Conservation (phyloP, 2,888 invertebrate species). For the Hirtodrosophila cameraria region DNA sequence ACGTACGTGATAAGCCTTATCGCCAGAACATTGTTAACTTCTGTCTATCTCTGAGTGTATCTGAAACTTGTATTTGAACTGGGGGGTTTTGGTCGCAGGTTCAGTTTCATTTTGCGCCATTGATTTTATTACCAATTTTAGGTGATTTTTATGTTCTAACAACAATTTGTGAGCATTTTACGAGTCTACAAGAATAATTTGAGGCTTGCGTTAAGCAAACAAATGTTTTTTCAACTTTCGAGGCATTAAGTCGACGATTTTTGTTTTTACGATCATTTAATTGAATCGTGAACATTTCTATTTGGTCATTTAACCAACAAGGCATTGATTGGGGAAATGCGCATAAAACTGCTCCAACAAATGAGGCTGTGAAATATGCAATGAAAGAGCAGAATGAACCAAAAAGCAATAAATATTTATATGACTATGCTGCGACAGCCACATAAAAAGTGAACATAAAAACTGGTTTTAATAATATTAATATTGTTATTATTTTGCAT, state of each 20-base stretch:
- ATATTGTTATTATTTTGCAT: slow-evolving; percentile 15
- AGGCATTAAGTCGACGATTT: slow-evolving; percentile 41
- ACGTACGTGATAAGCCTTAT: slow-evolving; percentile 47
- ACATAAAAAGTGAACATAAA: slow-evolving; percentile 41
- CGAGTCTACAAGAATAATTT: slow-evolving; percentile 47
- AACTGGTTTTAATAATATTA: slow-evolving; percentile 16
- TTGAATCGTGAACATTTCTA: slow-evolving; percentile 74
- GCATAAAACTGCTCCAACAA: slow-evolving; percentile 50
- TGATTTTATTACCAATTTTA: slow-evolving; percentile 72
- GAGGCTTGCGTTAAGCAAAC: slow-evolving; percentile 12
- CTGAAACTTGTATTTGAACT: slow-evolving; percentile 14
- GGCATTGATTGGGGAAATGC: slow-evolving; percentile 48
- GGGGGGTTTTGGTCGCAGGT: slow-evolving; percentile 24
- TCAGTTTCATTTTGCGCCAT: slow-evolving; percentile 47
- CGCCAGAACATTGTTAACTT: slow-evolving; percentile 2
- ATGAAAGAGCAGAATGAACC: slow-evolving; percentile 10
- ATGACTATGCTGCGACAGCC: slow-evolving; percentile 5
- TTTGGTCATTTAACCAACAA: slow-evolving; percentile 37
- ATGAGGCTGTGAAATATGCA: slow-evolving; percentile 64
- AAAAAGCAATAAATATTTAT: slow-evolving; percentile 49
- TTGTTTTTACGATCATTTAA: slow-evolving; percentile 76
- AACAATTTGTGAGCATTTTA: slow-evolving; percentile 69
- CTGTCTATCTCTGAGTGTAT: slow-evolving; percentile 5
- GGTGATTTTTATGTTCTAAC: slow-evolving; percentile 79
- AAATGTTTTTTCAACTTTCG: slow-evolving; percentile 42